Evolutionary conservation across 2,888 invertebrate genomes (phyloP).

Genomic region (Pharmacophagus antenor): DNA sequence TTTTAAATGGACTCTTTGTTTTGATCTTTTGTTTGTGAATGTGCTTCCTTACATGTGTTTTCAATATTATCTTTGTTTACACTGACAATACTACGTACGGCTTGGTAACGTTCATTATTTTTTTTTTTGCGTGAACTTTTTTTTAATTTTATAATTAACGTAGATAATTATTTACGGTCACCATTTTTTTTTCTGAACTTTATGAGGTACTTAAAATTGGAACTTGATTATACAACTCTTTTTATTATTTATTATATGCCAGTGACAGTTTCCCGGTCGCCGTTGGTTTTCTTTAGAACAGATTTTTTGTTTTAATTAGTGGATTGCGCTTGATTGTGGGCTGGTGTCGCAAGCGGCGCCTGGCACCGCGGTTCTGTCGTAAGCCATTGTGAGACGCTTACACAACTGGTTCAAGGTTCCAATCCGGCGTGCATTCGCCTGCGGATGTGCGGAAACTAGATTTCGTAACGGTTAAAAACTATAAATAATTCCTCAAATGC

Average conservation of each 20-base stretch:
- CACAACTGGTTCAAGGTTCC: conserved; percentile 79
- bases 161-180: conserved; percentile 4
- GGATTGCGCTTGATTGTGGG: conserved; percentile 50
- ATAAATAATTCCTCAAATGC: too few species aligned
- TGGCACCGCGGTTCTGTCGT: conserved; percentile 68
- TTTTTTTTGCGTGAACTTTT: conserved; percentile 9
- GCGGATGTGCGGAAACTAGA: conserved; percentile 74
- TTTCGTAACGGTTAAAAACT: conserved; percentile 40
- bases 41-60: conserved; percentile 54
- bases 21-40: conserved; percentile 56
- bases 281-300: not conserved
- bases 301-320: conserved; percentile 49
- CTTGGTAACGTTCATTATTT: conserved; percentile 27
- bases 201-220: too few species aligned
- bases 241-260: too few species aligned
- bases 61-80: conserved; percentile 43
- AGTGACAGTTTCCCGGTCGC: not conserved
- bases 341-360: conserved; percentile 65
- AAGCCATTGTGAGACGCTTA: conserved; percentile 74
- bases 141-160: not conserved
- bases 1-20: conserved; percentile 42
- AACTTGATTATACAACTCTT: too few species aligned
- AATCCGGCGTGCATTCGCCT: conserved; percentile 70
- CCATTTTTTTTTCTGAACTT: conserved; percentile 15
- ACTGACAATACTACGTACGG: conserved; percentile 19